Evolutionary conservation across 30 jellyfish, hydroid and myxozoan genomes (phyloP), one percentile per base, ranked within the genome.

Genomic region (Phacellophora camtschatica): DNA sequence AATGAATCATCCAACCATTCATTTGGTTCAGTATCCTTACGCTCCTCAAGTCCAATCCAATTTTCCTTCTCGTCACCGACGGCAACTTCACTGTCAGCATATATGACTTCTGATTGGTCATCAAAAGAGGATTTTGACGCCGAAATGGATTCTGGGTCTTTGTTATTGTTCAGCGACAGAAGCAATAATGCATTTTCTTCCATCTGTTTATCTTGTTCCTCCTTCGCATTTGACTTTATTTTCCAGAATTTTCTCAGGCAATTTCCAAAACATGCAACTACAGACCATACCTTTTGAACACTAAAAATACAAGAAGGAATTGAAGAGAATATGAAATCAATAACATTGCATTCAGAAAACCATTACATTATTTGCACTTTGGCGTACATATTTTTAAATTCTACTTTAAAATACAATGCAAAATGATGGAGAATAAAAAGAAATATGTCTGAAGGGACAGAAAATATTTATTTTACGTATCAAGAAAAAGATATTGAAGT

Each of bases 1-100:
- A 64, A 56, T 12, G 91, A 80, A 28, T 48, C 82, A 11, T 80
- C 91, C 28, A 80, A 77, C 91, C 91, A 80, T 55, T 80, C 91
- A 23, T 59, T 29, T 9, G 71, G 31, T 0, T 66, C 84, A 0
- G 20, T 55, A 20, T 80, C 77, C 54, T 32, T 43, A 19, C 77
- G 91, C 68, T 80, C 71, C 83, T 80, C 77, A 32, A 48, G 55
- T 20, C 91, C 83, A 39, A 15, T 65, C 65, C 77, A 59, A 28
- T 46, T 65, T 56, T 70, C 39, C 91, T 65, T 80, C n/a, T 80
- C 91, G 29, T 80, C 91, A 13, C 35, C 36, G 29, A 80, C 80
- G 28, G 91, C 80, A 4, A 70, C 51, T 58, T 77, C 74, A 16
- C n/a, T 55, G 28, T 33, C 29, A 1, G 28, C 66, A 41, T 24